Percentiles rank a stretch among this genome's conserved stretches.
Conservation (phyloP, 2,797 vertebrate genomes). For the Rhadinocentrus ornatus region DNA sequence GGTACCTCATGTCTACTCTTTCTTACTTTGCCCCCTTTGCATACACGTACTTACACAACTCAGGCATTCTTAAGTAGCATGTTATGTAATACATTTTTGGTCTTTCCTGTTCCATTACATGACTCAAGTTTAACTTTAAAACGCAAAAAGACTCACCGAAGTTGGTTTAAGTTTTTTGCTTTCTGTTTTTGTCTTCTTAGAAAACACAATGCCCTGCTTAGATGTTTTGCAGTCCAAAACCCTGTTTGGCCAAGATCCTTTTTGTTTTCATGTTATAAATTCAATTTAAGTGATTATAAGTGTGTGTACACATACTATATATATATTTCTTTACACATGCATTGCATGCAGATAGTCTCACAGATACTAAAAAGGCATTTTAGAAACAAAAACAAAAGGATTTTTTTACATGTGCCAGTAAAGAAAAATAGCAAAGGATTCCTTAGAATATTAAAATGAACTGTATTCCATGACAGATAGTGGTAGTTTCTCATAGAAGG, state of each 20-base stretch:
- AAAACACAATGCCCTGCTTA: neutral
- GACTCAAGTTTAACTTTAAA: conserved; percentile 14
- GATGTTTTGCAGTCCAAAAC: neutral
- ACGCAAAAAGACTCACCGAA: conserved; percentile 1
- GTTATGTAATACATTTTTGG: conserved; percentile 46
- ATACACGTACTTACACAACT: conserved; percentile 29
- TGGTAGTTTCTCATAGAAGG: too few species aligned
- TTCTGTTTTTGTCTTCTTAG: neutral
- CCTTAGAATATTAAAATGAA: neutral
- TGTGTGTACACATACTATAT: neutral
- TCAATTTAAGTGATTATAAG: neutral
- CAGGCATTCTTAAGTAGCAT: conserved; percentile 49
- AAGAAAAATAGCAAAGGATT: neutral
- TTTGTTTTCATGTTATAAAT: neutral
- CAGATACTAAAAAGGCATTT: neutral
- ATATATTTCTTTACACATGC: neutral
- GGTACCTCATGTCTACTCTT: conserved; percentile 40
- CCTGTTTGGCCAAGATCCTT: neutral
- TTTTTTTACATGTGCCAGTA: neutral
- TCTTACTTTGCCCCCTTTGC: conserved; percentile 4
- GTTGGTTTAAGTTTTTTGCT: neutral
- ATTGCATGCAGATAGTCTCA: neutral
- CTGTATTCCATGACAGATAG: neutral
- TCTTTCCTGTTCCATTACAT: neutral
- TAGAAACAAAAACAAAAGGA: neutral